Evolutionary conservation across 2,888 invertebrate genomes (phyloP), one percentile per base, ranked within the genome.

Genomic region (Barypeithes pellucidus): DNA sequence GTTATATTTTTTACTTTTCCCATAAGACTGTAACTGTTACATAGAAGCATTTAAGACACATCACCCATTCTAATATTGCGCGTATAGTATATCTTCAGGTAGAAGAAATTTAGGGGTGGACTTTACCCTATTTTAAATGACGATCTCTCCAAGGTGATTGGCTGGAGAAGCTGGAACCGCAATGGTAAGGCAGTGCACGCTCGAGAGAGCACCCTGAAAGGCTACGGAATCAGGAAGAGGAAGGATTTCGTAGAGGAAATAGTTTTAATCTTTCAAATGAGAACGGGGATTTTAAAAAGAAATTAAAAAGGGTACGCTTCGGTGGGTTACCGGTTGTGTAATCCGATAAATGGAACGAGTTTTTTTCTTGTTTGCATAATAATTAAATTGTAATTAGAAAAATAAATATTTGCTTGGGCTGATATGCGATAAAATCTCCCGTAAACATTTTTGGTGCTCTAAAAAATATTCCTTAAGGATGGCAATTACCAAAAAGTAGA

Each of bases 101-200:
- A 57, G 33, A 16, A 16, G 33, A 57, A 36, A 57, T 33, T 57
- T 57, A 57, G 54, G 52, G 54, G 54, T 57, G 54, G 54, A 57
- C 18, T 57, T 57, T 18, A 57, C 54, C 54, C 54, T 18, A 57
- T 57, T 18, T 57, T 57, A 57, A 57, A 57, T 57, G 33, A 57
- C 18, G 33, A 16, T 57, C 54, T 29, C 18, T 33, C 16, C 16
- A 57, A 57, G 36, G 9, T 18, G 54, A 57, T 57, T 57, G 54
- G 54, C 33, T 57, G 36, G 54, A 33, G 18, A 57, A 57, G 36
- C 33, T 57, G 18, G 54, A 57, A 57, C 33, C 54, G 18, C 54
- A 57, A 57, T 57, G 36, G 33, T 57, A 8, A 57, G 54, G 33
- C 54, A 57, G 54, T 57, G 54, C 54, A 57, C 54, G 36, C 54